Conservation (phyloP, 2,797 vertebrate species). For the Myioborus melanocephalus region DNA sequence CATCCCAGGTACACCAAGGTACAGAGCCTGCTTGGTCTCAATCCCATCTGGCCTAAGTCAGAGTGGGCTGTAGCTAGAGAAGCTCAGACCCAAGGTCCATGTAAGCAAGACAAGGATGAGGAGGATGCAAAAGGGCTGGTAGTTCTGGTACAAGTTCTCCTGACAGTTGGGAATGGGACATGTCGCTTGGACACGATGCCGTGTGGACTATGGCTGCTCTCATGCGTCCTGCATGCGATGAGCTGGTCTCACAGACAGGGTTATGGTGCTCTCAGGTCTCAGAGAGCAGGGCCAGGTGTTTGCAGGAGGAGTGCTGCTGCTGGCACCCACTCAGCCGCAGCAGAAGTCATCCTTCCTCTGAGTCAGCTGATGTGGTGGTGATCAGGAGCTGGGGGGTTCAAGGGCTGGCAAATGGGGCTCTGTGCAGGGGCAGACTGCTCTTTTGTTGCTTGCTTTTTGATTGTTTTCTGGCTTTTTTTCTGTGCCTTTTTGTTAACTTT, state of each 20-base stretch:
- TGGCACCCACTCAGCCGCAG: background rate
- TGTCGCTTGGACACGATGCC: background rate
- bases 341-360: background rate
- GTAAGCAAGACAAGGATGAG: background rate
- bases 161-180: background rate
- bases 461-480: background rate
- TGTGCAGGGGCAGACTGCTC: background rate
- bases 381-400: background rate
- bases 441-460: background rate
- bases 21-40: background rate
- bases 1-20: background rate
- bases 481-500: conserved; percentile 1
- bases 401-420: background rate
- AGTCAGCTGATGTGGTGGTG: too few species aligned
- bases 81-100: background rate
- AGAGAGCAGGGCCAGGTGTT: background rate
- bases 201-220: background rate
- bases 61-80: background rate
- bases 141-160: background rate
- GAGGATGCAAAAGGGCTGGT: background rate
- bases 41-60: background rate
- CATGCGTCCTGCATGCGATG: accelerated
- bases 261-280: background rate
- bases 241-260: background rate
- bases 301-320: background rate